Conservation (phyloP, 2,113 vertebrate species). For the Albula goreensis region DNA sequence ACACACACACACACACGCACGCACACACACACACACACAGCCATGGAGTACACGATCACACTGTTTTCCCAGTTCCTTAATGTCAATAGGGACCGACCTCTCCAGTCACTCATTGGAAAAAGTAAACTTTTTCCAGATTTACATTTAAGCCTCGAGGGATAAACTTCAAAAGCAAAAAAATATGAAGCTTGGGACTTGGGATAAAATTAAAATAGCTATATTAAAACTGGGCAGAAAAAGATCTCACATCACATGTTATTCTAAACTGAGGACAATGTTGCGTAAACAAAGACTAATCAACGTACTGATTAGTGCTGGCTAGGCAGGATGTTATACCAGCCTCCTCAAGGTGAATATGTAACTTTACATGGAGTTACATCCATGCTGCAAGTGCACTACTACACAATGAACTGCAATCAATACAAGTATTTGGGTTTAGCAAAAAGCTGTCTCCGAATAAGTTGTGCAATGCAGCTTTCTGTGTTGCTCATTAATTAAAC, state of each 20-base stretch:
- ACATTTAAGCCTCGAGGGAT: background rate
- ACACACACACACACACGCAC: background rate
- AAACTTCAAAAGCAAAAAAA: background rate
- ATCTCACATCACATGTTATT: background rate
- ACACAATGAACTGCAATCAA: background rate
- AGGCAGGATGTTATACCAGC: background rate
- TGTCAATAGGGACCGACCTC: background rate
- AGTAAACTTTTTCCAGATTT: background rate
- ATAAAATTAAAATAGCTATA: background rate
- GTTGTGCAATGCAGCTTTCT: background rate
- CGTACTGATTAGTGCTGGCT: background rate
- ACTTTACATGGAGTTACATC: background rate
- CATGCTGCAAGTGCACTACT: background rate
- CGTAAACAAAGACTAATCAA: background rate
- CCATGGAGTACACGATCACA: background rate
- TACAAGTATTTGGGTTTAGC: background rate
- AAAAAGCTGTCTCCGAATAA: background rate
- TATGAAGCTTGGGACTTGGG: background rate
- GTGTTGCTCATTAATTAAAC: too few species aligned
- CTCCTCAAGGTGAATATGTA: background rate
- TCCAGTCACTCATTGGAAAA: background rate
- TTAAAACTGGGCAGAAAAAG: background rate
- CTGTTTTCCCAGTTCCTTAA: background rate
- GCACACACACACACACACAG: conserved; percentile 14
- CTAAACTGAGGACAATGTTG: background rate